Conservation (phyloP, 2,797 vertebrate genomes). For the Discoglossus pictus region DNA sequence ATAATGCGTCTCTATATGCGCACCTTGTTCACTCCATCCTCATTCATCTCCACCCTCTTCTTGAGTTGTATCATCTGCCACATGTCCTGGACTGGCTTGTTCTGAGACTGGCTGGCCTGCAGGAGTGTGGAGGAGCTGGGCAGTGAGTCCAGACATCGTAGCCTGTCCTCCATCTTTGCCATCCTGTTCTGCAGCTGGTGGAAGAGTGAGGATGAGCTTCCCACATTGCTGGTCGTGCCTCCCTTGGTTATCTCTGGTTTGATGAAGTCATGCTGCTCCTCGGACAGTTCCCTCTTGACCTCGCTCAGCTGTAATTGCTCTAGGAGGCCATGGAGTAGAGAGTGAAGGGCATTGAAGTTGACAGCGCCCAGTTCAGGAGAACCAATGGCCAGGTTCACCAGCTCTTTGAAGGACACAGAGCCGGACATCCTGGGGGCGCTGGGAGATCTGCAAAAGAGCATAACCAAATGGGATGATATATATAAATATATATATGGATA, state of each 20-base stretch:
- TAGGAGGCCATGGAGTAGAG: constrained; percentile 58
- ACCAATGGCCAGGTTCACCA: constrained; percentile 56
- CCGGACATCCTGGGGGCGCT: constrained; percentile 32
- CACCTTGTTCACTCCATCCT: constrained; percentile 60
- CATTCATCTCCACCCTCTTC: constrained; percentile 58
- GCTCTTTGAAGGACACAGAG: constrained; percentile 48
- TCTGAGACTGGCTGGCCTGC: constrained; percentile 23
- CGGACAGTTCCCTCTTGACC: constrained; percentile 7
- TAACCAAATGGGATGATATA: no score
- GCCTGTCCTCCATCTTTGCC: constrained; percentile 45
- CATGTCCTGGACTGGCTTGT: constrained; percentile 30
- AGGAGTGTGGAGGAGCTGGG: constrained; percentile 30
- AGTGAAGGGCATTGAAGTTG: constrained; percentile 60
- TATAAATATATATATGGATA: no score
- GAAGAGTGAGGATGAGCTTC: constrained; percentile 49
- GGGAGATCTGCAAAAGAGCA: no score
- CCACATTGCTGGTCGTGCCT: background rate
- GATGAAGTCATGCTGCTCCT: constrained; percentile 48
- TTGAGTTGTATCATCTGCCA: constrained; percentile 60
- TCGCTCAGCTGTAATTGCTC: constrained; percentile 56
- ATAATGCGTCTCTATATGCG: background rate
- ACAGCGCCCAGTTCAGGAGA: constrained; percentile 50
- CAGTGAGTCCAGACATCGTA: background rate
- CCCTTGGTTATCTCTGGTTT: background rate
- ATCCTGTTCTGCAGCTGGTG: constrained; percentile 59